Evolutionary conservation across 2,797 vertebrate species (phyloP).

Genomic region (Hybognathus amarus): DNA sequence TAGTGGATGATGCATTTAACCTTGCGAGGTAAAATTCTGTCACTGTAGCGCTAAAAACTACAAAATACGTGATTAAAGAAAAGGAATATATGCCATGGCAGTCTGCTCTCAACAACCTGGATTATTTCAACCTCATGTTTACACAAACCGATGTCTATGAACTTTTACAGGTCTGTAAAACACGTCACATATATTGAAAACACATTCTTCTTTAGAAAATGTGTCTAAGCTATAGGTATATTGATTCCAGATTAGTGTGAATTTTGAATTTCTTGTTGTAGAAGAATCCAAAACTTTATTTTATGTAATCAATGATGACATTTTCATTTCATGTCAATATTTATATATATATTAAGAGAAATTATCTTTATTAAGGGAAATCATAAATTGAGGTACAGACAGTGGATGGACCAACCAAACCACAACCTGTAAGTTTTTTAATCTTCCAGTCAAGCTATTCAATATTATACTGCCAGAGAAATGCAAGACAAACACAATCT

Average conservation of each 20-base stretch:
- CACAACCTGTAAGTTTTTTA: slow-evolving; percentile 71
- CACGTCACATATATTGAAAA: background rate
- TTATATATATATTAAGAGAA: too few species aligned
- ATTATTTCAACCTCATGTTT: slow-evolving; percentile 86
- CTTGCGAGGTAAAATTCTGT: slow-evolving; percentile 85
- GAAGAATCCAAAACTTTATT: slow-evolving; percentile 58
- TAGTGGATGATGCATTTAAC: slow-evolving; percentile 91
- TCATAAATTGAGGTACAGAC: too few species aligned
- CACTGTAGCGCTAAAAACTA: slow-evolving; percentile 82
- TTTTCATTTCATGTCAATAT: background rate
- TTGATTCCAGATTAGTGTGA: background rate
- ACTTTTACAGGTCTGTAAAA: slow-evolving; percentile 80
- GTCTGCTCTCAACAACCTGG: slow-evolving; percentile 80
- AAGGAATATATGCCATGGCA: slow-evolving; percentile 87
- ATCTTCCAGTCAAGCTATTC: background rate
- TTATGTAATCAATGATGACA: background rate
- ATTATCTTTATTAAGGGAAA: too few species aligned
- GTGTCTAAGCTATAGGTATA: background rate
- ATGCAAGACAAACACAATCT: background rate
- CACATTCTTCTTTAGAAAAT: background rate
- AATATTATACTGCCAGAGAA: background rate
- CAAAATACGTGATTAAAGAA: slow-evolving; percentile 78
- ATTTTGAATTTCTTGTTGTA: slow-evolving; percentile 53
- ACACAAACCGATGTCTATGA: slow-evolving; percentile 83
- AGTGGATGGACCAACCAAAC: slow-evolving; percentile 61